phyloP scores from a whole-genome alignment of 2,797 vertebrate genomes.

The Tinamus major region DNA sequence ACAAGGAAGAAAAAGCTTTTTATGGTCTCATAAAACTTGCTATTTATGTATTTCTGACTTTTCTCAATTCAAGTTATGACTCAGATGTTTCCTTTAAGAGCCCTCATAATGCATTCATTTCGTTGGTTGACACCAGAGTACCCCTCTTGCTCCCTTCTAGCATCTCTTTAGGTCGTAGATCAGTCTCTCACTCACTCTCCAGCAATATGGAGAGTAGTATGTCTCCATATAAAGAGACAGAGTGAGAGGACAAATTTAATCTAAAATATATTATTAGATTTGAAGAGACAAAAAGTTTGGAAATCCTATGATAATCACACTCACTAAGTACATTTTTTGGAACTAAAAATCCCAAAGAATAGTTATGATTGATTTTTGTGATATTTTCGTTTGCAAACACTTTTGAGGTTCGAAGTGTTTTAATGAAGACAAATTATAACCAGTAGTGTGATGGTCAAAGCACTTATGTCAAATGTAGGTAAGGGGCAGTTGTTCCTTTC shows the following conservation, averaged over 20 bases:
- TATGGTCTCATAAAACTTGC: background rate
- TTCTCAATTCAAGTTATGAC: background rate
- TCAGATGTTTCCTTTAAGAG: background rate
- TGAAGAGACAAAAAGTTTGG: background rate
- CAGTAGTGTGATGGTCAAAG: background rate
- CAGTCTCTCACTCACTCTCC: background rate
- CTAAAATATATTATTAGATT: background rate
- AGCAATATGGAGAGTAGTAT: background rate
- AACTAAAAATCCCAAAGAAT: background rate
- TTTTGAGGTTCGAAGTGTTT: background rate
- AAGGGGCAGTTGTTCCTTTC: background rate
- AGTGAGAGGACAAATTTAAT: background rate
- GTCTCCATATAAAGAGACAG: background rate
- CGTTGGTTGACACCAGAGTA: background rate
- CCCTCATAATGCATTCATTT: background rate
- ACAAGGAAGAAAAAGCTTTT: background rate
- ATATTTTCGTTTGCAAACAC: too few species aligned
- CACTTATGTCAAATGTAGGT: background rate
- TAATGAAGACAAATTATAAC: background rate
- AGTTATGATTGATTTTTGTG: too few species aligned
- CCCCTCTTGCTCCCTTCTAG: background rate
- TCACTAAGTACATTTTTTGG: background rate
- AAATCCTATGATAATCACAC: background rate
- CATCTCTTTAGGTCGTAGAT: background rate
- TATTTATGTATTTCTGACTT: background rate